These are phyloP conservation scores for Achlya flavicornis DNA, from an alignment of 2,888 invertebrate species.

Conservation along the genomic window DNA sequence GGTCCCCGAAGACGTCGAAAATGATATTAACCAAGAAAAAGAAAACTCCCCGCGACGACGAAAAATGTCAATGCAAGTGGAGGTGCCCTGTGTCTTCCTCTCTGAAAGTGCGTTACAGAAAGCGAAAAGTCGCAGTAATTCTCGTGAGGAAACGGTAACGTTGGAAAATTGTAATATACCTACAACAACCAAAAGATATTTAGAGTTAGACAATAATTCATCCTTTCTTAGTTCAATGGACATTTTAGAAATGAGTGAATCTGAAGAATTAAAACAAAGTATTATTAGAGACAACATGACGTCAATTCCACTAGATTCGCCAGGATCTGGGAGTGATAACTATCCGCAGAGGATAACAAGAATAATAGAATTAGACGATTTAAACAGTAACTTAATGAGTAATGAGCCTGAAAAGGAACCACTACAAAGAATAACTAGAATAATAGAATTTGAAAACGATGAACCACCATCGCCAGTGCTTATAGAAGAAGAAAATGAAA, in stretches of 20 bases:
- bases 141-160: slow-evolving; percentile 74
- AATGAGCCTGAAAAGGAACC: slow-evolving; percentile 66
- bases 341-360: slow-evolving; percentile 74
- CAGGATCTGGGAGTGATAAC: slow-evolving; percentile 42
- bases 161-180: slow-evolving; percentile 65
- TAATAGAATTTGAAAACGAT: slow-evolving; percentile 74
- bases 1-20: slow-evolving; percentile 69
- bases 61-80: slow-evolving; percentile 82
- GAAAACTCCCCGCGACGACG: slow-evolving; percentile 71
- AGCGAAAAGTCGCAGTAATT: slow-evolving; percentile 75
- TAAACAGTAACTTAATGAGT: slow-evolving; percentile 53
- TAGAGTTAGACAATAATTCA: slow-evolving; percentile 64
- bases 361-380: slow-evolving; percentile 75
- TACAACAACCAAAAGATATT: slow-evolving; percentile 58
- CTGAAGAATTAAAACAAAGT: slow-evolving; percentile 44
- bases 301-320: slow-evolving; percentile 24
- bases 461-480: slow-evolving; percentile 55
- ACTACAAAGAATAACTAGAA: slow-evolving; percentile 74
- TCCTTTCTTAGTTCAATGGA: slow-evolving; percentile 60
- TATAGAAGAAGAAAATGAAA: slow-evolving; percentile 59
- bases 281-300: slow-evolving; percentile 58
- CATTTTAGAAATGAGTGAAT: slow-evolving; percentile 59
- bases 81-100: slow-evolving; percentile 81
- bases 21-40: slow-evolving; percentile 75
- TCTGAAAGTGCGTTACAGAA: slow-evolving; percentile 78